Evolutionary conservation across 2,888 invertebrate species (phyloP).

Genomic region (Epistrophe grossulariae): DNA sequence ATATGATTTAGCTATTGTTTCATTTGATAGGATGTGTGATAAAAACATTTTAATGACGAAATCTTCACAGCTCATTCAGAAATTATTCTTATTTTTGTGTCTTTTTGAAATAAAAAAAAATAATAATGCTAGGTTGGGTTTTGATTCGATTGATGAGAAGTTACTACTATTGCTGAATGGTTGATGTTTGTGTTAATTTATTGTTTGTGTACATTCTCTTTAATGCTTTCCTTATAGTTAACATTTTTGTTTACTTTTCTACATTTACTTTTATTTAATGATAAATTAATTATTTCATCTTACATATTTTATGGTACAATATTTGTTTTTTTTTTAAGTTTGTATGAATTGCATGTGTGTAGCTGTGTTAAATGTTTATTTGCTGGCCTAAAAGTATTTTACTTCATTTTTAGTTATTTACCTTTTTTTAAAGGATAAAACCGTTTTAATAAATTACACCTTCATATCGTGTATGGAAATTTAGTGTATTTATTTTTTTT

Average conservation of each 20-base stretch:
- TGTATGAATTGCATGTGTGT: slow-evolving; percentile 40
- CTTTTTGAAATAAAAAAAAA: slow-evolving; percentile 27
- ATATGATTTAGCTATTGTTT: slow-evolving; percentile 56
- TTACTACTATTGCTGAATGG: slow-evolving; percentile 42
- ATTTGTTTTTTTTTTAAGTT: slow-evolving; percentile 44
- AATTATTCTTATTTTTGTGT: slow-evolving; percentile 28
- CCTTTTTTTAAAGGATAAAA: slow-evolving; percentile 56
- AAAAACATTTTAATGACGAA: slow-evolving; percentile 53
- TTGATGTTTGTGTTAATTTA: slow-evolving; percentile 38
- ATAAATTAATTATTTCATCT: slow-evolving; percentile 44
- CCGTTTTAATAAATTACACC: slow-evolving; percentile 51
- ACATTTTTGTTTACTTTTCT: slow-evolving; percentile 51
- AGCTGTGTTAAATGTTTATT: slow-evolving; percentile 41
- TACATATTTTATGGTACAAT: slow-evolving; percentile 46
- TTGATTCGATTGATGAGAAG: slow-evolving; percentile 53
- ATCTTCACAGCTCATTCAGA: slow-evolving; percentile 72
- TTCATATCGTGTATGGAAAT: slow-evolving; percentile 39
- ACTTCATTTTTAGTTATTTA: slow-evolving; percentile 11
- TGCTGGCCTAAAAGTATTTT: slow-evolving; percentile 42
- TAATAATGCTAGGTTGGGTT: slow-evolving; percentile 34
- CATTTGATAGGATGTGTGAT: slow-evolving; percentile 56
- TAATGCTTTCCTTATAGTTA: slow-evolving; percentile 62
- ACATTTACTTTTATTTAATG: slow-evolving; percentile 44
- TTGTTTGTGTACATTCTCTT: slow-evolving; percentile 51
- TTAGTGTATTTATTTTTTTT: slow-evolving; percentile 33